Conservation (phyloP, 1,140 invertebrate genomes). For the Ctenoplectra terminalis region DNA sequence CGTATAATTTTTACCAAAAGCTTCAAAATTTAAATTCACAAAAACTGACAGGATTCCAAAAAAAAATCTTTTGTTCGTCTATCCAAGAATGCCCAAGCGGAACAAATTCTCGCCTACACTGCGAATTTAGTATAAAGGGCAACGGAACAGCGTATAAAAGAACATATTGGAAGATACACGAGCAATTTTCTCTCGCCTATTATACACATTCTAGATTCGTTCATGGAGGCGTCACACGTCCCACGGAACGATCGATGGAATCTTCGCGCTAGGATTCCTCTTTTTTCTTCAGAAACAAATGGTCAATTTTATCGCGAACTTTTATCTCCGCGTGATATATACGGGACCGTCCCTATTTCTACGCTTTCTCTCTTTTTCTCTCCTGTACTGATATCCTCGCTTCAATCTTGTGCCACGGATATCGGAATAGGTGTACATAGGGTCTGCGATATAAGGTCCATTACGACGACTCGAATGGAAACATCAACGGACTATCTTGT, state of each 20-base stretch:
- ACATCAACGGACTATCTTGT: slow-evolving; percentile 14
- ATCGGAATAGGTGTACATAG: slow-evolving; percentile 28
- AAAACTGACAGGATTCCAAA: not conserved
- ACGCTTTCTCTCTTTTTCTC: not conserved
- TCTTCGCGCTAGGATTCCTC: not conserved
- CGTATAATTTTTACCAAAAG: no score
- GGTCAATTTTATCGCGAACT: slow-evolving; percentile 48
- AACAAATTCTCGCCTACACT: not conserved
- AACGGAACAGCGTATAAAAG: not conserved
- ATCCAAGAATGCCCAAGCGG: not conserved
- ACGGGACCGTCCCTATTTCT: not conserved
- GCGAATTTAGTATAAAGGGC: not conserved
- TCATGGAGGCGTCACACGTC: slow-evolving; percentile 10
- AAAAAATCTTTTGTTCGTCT: not conserved
- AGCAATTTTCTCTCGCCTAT: not conserved
- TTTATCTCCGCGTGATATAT: slow-evolving; percentile 43
- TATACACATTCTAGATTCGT: not conserved
- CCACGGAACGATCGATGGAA: slow-evolving; percentile 17
- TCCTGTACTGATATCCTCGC: not conserved
- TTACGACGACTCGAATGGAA: slow-evolving; percentile 31
- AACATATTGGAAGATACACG: not conserved
- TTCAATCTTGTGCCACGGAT: slow-evolving; percentile 33
- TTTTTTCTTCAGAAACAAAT: slow-evolving; percentile 41
- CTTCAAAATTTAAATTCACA: no score
- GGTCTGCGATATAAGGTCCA: slow-evolving; percentile 41